A percentile compares a stretch with the other conserved stretches of the same genome.
Conservation (phyloP, 2,797 vertebrate genomes). For the Trematomus bernacchii region DNA sequence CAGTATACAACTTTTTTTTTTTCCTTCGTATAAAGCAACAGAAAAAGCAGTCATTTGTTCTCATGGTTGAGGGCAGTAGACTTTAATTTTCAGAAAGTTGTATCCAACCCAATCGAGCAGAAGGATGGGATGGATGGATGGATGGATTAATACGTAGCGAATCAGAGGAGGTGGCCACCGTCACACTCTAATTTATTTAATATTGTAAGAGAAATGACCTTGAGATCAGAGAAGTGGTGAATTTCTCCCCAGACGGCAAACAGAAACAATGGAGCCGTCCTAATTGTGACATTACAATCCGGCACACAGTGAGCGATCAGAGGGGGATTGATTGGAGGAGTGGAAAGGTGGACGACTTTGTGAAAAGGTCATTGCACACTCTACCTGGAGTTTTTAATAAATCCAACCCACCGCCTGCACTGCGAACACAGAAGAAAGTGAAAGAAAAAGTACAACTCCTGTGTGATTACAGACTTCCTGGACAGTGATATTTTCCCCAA, state of each 20-base stretch:
- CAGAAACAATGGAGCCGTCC: conserved; percentile 84
- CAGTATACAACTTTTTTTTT: conserved; percentile 63
- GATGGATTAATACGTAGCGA: conserved; percentile 29
- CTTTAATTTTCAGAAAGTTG: conserved; percentile 73
- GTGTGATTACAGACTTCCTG: conserved; percentile 76
- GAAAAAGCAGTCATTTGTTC: conserved; percentile 70
- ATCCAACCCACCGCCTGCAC: conserved; percentile 44
- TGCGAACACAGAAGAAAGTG: conserved; percentile 45
- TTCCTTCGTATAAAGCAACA: conserved; percentile 24
- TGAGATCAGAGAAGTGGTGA: conserved; percentile 70
- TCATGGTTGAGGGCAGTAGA: conserved; percentile 62
- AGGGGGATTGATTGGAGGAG: conserved; percentile 86
- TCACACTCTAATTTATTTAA: conserved; percentile 79
- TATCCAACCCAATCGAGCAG: conserved; percentile 47
- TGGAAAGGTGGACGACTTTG: conserved; percentile 87
- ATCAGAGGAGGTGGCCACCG: conserved; percentile 36
- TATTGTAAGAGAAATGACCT: conserved; percentile 84
- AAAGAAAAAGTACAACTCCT: conserved; percentile 66
- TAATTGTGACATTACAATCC: conserved; percentile 88
- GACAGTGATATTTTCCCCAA: conserved; percentile 71
- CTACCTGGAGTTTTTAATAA: conserved; percentile 81
- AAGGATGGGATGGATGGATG: conserved; percentile 26
- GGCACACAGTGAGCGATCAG: conserved; percentile 79
- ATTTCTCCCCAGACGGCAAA: conserved; percentile 76
- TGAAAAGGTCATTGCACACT: conserved; percentile 88